Percentiles rank a stretch among this genome's conserved stretches.
phyloP scores from a whole-genome alignment of 2,113 vertebrate genomes.

The Ciconia stormi region DNA sequence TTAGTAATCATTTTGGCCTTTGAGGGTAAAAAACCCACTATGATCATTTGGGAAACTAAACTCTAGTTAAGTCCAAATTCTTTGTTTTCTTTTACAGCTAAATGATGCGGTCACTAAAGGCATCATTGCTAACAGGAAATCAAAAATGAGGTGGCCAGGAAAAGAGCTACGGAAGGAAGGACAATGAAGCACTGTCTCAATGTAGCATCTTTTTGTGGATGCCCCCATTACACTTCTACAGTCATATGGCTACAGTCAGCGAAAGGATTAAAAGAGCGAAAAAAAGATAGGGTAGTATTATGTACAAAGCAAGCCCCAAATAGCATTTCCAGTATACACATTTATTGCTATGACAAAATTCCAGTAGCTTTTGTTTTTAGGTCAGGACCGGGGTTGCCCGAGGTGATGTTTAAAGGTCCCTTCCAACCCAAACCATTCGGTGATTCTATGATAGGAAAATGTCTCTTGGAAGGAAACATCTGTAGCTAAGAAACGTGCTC shows the following conservation, averaged over 20 bases:
- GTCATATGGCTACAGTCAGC: neutral
- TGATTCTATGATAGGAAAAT: conserved; percentile 46
- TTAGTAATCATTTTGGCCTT: neutral
- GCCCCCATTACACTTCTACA: neutral
- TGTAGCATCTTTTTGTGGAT: neutral
- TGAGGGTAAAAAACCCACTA: neutral
- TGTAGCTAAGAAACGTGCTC: conserved; percentile 29
- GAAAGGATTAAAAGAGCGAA: neutral
- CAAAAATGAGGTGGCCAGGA: neutral
- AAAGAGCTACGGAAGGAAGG: neutral
- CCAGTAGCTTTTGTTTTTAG: conserved; percentile 45
- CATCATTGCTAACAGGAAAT: neutral
- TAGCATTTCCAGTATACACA: neutral
- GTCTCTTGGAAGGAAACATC: conserved; percentile 71
- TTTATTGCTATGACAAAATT: neutral
- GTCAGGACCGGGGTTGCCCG: neutral
- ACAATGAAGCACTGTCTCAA: neutral
- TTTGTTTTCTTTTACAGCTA: neutral
- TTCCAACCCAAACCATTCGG: neutral
- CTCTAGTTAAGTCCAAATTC: neutral
- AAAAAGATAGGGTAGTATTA: too few relatives aligned
- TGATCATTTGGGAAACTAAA: neutral
- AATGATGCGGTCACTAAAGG: neutral
- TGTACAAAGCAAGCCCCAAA: neutral
- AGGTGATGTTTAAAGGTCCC: neutral